phyloP scores from a whole-genome alignment of 2,797 vertebrate species.

The Myotis vivesi region DNA sequence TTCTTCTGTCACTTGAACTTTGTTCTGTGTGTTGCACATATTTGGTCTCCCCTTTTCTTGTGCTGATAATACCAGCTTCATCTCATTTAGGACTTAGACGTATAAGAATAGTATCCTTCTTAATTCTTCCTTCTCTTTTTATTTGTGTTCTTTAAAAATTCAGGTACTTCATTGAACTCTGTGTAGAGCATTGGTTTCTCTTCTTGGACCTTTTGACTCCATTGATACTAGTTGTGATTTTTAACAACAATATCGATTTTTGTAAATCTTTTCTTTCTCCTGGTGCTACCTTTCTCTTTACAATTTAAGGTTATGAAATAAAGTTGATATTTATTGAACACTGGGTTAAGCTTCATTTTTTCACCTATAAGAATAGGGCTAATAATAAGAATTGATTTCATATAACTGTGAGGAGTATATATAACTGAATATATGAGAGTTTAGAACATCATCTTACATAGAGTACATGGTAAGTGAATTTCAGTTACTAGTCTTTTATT shows the following conservation, averaged over 20 bases:
- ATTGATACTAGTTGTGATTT: not conserved
- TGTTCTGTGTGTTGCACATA: not conserved
- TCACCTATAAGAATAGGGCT: not conserved
- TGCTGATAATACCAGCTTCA: not conserved
- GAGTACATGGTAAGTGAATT: not conserved
- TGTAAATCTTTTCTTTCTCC: not conserved
- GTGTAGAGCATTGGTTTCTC: not conserved
- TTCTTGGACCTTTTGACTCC: not conserved
- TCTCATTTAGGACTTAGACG: not conserved
- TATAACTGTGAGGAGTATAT: not conserved
- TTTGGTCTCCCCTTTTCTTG: not conserved
- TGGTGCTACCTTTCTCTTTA: not conserved
- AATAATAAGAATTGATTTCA: slow-evolving; percentile 4
- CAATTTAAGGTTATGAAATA: slow-evolving; percentile 17
- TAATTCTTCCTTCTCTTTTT: not conserved
- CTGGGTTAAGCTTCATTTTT: not conserved
- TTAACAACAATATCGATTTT: not conserved
- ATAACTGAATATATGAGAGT: not conserved
- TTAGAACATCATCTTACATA: not conserved
- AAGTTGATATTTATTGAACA: not conserved
- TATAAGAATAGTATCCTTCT: not conserved
- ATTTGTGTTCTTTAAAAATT: not conserved
- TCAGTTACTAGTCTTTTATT: not conserved
- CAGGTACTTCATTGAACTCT: not conserved
- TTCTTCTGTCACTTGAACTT: slow-evolving; percentile 29